phyloP scores from a whole-genome alignment of 1,140 invertebrate genomes.

The Ceratina japonica region DNA sequence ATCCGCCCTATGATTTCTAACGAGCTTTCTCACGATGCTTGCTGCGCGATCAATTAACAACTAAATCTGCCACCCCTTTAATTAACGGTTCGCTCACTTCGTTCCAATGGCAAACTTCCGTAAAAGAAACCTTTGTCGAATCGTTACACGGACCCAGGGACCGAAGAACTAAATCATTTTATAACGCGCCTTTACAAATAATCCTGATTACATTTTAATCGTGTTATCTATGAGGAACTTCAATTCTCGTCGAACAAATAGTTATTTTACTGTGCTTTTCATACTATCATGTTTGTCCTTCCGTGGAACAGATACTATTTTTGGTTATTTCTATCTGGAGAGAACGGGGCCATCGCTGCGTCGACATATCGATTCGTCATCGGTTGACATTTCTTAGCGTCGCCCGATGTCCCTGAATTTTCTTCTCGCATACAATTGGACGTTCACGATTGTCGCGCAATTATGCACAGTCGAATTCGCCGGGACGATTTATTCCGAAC shows the following conservation, averaged over 20 bases:
- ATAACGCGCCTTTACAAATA: too few relatives aligned
- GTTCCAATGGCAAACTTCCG: not conserved
- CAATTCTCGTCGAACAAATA: too few relatives aligned
- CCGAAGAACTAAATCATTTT: not conserved
- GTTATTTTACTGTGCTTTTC: too few relatives aligned
- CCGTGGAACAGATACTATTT: slow-evolving; percentile 26
- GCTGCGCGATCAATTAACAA: slow-evolving; percentile 70
- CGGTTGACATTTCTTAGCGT: slow-evolving; percentile 47
- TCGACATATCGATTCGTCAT: slow-evolving; percentile 58
- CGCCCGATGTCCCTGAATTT: slow-evolving; percentile 54
- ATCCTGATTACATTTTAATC: too few relatives aligned
- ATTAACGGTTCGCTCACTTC: slow-evolving; percentile 58
- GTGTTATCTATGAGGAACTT: too few relatives aligned
- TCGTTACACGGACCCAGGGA: not conserved
- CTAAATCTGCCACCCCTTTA: slow-evolving; percentile 66
- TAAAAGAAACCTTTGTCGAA: not conserved
- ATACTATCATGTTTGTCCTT: too few relatives aligned
- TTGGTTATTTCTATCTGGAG: slow-evolving; percentile 36
- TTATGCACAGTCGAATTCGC: slow-evolving; percentile 41
- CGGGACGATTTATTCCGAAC: slow-evolving; percentile 9
- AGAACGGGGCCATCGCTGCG: slow-evolving; percentile 1
- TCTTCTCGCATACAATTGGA: slow-evolving; percentile 51
- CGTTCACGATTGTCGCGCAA: slow-evolving; percentile 36
- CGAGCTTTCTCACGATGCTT: slow-evolving; percentile 72
- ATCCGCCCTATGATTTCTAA: slow-evolving; percentile 63